Percentiles rank a stretch among this genome's conserved stretches.
Conservation (phyloP, 2,888 invertebrate genomes). For the Apoderus coryli region DNA sequence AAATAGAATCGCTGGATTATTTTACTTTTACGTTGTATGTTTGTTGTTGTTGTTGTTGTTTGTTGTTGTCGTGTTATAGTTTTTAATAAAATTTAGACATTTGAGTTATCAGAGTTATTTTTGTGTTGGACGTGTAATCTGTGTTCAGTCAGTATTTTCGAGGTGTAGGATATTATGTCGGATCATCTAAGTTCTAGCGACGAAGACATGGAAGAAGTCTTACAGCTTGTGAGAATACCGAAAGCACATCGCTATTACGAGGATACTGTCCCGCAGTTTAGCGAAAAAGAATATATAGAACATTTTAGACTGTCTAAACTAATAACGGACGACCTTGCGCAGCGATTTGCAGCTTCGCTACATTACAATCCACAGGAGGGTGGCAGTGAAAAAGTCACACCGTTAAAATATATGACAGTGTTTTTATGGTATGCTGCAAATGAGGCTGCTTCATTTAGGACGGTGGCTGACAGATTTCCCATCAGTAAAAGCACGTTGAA, state of each 20-base stretch:
- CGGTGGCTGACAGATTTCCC: conserved; percentile 6
- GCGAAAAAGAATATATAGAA: not conserved
- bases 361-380: not conserved
- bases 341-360: conserved; percentile 1
- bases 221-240: conserved; percentile 2
- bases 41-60: no score
- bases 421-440: no score
- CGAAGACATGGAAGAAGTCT: conserved; percentile 1
- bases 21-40: no score
- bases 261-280: conserved; percentile 1
- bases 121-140: no score
- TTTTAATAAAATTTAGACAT: no score
- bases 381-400: not conserved
- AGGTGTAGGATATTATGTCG: no score
- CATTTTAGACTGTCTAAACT: not conserved
- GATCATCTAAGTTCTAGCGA: conserved; percentile 1
- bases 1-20: no score
- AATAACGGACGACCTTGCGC: not conserved
- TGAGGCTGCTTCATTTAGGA: conserved; percentile 1
- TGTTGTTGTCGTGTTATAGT: no score
- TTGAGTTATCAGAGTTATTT: no score
- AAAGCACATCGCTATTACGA: conserved; percentile 1
- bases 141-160: no score
- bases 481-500: conserved; percentile 4
- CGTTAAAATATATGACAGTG: no score